Conservation (phyloP, 2,113 vertebrate species). For the Vicugna pacos region DNA sequence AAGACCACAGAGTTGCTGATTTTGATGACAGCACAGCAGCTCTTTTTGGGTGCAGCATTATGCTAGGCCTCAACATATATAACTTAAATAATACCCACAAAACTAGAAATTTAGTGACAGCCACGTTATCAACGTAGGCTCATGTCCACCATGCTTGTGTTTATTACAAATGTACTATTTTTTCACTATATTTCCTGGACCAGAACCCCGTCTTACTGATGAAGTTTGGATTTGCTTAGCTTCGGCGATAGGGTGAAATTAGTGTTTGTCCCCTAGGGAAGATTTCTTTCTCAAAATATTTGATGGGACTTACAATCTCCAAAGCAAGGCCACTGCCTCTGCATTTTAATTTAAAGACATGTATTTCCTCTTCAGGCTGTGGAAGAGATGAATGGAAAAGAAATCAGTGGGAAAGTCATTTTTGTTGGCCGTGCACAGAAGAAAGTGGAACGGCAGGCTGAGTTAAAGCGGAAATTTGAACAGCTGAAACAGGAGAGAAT, state of each 20-base stretch:
- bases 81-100: background rate
- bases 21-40: background rate
- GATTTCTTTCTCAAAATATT: background rate
- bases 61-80: background rate
- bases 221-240: background rate
- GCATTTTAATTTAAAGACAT: constrained; percentile 45
- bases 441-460: constrained; percentile 98
- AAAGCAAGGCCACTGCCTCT: background rate
- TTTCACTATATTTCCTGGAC: background rate
- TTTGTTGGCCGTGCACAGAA: constrained; percentile 99
- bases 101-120: background rate
- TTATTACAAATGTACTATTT: background rate
- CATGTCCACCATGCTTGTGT: background rate
- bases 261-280: background rate
- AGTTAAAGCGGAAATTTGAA: constrained; percentile 97
- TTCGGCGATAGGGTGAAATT: background rate
- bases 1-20: background rate
- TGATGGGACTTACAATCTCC: background rate
- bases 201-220: background rate
- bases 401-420: constrained; percentile 95
- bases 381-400: constrained; percentile 99
- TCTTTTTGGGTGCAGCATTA: background rate
- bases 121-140: background rate
- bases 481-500: constrained; percentile 98
- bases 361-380: constrained; percentile 91